Evolutionary conservation across 2,113 vertebrate species (phyloP), one percentile per base, ranked within the genome.

Genomic region (Nyctibius bracteatus): DNA sequence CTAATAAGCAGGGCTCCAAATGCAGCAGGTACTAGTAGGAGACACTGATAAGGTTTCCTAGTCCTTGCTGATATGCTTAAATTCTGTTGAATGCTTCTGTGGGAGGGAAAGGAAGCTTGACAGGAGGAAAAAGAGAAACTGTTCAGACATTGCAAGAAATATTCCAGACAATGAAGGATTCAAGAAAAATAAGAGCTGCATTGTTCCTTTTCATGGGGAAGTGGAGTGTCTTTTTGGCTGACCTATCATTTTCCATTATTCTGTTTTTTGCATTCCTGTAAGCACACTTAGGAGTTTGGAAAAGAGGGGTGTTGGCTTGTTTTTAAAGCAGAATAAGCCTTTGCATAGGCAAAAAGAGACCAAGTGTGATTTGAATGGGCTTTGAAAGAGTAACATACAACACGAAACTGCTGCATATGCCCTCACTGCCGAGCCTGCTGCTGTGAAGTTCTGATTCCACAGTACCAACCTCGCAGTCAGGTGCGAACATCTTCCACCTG

Each of bases 121-220:
- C 31, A 47, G 0, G 39, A 87, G 46, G 31, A 79, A 68, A 67
- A 82, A 78, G 49, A 74, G 71, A 86, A 93, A 63, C 62, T 79
- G 19, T 86, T n/a, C 68, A 81, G 61, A 67, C 14, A 9, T 65
- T 28, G 58, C n/a, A 61, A 88, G 65, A 86, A 86, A 39, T 81
- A 67, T 22, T 67, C 51, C 54, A 52, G 84, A 95, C 89, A 95
- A 55, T 39, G 82, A 58, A 65, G 47, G 57, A 81, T 74, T 95
- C 58, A 83, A 90, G 58, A 52, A 83, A 85, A 83, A 75, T 23
- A 90, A 92, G 52, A 94, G 44, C 74, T 91, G 71, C 51, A 17
- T 92, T 96, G 77, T 97, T 89, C n/a, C 35, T 68, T 94, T 86
- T 43, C 78, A 17, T 58, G 82, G 46, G 39, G 72, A 86, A 79